These are phyloP conservation scores for Hippocampus mohnikei DNA, from an alignment of 2,113 vertebrate species.

Conservation along the genomic window DNA sequence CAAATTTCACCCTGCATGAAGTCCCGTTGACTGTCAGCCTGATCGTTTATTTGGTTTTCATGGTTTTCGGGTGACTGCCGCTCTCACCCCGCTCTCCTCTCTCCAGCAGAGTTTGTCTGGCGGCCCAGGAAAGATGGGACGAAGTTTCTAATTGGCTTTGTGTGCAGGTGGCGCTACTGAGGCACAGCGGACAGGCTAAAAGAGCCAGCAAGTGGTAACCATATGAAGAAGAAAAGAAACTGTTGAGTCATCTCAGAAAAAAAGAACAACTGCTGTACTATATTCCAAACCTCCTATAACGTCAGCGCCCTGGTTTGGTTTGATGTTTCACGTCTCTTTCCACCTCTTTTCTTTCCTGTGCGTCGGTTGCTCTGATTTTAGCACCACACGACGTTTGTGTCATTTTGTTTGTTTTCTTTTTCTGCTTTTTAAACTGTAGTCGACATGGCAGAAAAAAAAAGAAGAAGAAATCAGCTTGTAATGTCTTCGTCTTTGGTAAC, in stretches of 20 bases:
- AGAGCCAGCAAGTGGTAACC: slow-evolving; percentile 75
- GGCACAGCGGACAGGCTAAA: slow-evolving; percentile 77
- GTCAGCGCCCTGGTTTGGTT: slow-evolving; percentile 64
- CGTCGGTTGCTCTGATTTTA: slow-evolving; percentile 61
- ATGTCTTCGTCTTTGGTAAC: slow-evolving; percentile 70
- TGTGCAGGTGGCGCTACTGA: slow-evolving; percentile 86
- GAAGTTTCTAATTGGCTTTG: slow-evolving; percentile 92
- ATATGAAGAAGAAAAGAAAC: slow-evolving; percentile 66
- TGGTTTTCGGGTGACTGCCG: slow-evolving; percentile 9
- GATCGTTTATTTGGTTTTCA: neutral
- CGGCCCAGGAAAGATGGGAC: slow-evolving; percentile 90
- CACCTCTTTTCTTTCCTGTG: slow-evolving; percentile 23
- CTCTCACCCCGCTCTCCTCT: slow-evolving; percentile 11
- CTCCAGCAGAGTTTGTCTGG: slow-evolving; percentile 86
- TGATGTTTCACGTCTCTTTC: slow-evolving; percentile 72
- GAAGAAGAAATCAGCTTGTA: slow-evolving; percentile 80
- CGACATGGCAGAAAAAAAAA: slow-evolving; percentile 77
- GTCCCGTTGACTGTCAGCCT: neutral
- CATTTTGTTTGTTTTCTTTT: slow-evolving; percentile 55
- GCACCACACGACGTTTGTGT: slow-evolving; percentile 68
- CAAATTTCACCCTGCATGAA: neutral
- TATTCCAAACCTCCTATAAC: slow-evolving; percentile 83
- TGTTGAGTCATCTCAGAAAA: slow-evolving; percentile 88
- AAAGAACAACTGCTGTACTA: slow-evolving; percentile 91
- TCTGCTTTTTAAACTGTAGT: slow-evolving; percentile 32